Conservation (phyloP, 2,797 vertebrate species). For the Fistularia commersonii region DNA sequence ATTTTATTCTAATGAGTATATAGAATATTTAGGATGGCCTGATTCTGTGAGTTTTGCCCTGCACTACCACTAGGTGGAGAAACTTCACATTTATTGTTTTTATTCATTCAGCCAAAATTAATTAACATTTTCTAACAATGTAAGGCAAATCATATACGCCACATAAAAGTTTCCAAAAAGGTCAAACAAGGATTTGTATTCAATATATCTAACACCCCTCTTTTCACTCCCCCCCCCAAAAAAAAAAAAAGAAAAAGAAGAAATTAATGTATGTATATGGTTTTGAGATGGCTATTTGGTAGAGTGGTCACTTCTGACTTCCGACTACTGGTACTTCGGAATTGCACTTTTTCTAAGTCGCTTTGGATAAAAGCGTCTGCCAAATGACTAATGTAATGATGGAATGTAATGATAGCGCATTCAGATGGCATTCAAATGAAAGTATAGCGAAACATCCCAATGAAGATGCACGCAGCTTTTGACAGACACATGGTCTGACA, state of each 20-base stretch:
- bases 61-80: conserved; percentile 66
- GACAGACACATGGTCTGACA: conserved; percentile 20
- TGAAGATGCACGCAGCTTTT: conserved; percentile 28
- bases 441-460: conserved; percentile 37
- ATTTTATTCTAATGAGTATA: too few species aligned
- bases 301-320: too few species aligned
- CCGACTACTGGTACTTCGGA: too few species aligned
- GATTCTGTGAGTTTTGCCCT: conserved; percentile 6
- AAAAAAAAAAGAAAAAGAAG: too few species aligned
- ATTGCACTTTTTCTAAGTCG: too few species aligned
- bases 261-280: too few species aligned
- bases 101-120: conserved; percentile 1
- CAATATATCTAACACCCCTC: conserved; percentile 27
- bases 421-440: conserved; percentile 45
- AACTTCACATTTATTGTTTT: conserved; percentile 17
- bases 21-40: conserved; percentile 3
- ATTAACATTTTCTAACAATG: conserved; percentile 1
- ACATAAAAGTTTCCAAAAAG: conserved; percentile 20
- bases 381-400: too few species aligned
- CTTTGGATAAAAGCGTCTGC: too few species aligned
- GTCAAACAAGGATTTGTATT: conserved; percentile 39
- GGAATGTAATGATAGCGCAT: conserved; percentile 27
- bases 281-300: too few species aligned
- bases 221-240: too few species aligned
- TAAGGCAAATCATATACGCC: too few species aligned